phyloP scores from a whole-genome alignment of 2,113 vertebrate genomes.

The Micronisus gabar region DNA sequence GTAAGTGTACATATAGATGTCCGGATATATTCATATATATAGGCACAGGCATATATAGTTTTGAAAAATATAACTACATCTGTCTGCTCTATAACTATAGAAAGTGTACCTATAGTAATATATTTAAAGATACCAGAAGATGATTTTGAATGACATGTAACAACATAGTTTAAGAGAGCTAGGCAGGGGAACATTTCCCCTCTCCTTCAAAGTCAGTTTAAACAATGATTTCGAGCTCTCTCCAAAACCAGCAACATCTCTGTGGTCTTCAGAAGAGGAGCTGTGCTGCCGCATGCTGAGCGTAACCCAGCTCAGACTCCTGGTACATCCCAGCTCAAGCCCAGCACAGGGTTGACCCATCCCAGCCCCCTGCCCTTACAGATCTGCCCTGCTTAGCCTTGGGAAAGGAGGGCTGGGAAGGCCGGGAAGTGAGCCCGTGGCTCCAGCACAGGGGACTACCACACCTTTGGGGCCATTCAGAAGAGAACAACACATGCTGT shows the following conservation, averaged over 20 bases:
- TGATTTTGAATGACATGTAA: neutral
- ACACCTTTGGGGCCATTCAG: neutral
- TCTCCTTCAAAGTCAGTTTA: neutral
- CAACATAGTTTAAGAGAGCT: neutral
- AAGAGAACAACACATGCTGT: neutral
- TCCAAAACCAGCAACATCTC: neutral
- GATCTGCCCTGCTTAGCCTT: neutral
- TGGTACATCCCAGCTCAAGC: fast-evolving
- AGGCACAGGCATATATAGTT: neutral
- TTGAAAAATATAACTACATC: neutral
- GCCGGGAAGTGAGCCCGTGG: neutral
- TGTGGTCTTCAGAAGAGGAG: neutral
- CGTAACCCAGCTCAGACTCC: fast-evolving
- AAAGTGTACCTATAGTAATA: neutral
- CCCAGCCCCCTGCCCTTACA: neutral
- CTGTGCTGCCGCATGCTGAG: fast-evolving
- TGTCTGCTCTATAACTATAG: neutral
- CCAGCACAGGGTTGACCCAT: fast-evolving
- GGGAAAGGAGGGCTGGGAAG: neutral
- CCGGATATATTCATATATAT: neutral
- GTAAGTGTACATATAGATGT: neutral
- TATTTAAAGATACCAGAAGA: neutral
- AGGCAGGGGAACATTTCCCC: fast-evolving
- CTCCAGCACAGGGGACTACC: neutral
- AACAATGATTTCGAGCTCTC: neutral